phyloP scores from a whole-genome alignment of 2,888 invertebrate genomes.

The Drosophila fulvimacula region DNA sequence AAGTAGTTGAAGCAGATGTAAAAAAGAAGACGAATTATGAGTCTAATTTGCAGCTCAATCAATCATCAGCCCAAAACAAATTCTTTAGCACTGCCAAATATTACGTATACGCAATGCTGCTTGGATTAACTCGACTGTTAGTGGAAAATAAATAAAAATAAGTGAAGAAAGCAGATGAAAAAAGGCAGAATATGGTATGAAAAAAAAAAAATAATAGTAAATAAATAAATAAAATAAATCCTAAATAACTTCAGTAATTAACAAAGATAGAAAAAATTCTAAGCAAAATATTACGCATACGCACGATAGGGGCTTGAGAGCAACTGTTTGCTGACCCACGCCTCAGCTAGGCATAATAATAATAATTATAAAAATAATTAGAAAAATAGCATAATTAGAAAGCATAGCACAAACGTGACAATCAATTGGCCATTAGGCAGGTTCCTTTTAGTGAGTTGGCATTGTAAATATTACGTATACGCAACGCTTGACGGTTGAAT shows the following conservation, averaged over 20 bases:
- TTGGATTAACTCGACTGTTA: background rate
- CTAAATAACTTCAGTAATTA: background rate
- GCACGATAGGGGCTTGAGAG: background rate
- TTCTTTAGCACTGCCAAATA: background rate
- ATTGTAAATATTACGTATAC: constrained; percentile 51
- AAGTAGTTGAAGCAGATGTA: background rate
- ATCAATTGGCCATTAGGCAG: constrained; percentile 1
- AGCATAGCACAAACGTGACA: background rate
- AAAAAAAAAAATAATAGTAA: background rate
- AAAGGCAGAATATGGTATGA: no score
- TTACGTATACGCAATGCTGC: background rate
- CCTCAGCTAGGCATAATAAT: no score
- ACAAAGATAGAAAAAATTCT: background rate
- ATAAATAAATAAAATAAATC: background rate
- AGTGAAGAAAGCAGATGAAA: background rate
- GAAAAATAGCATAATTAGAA: background rate
- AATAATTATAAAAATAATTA: no score
- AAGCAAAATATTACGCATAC: background rate
- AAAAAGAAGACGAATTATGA: background rate
- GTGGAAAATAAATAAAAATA: no score
- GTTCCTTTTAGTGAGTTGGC: constrained; percentile 16
- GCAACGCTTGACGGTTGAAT: constrained; percentile 26
- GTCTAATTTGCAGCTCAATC: background rate
- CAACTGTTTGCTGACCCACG: background rate
- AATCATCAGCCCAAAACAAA: background rate